A percentile compares a stretch with the other conserved stretches of the same genome.
phyloP scores from a whole-genome alignment of 2,888 invertebrate species.

The Lasioglossum zephyrum region DNA sequence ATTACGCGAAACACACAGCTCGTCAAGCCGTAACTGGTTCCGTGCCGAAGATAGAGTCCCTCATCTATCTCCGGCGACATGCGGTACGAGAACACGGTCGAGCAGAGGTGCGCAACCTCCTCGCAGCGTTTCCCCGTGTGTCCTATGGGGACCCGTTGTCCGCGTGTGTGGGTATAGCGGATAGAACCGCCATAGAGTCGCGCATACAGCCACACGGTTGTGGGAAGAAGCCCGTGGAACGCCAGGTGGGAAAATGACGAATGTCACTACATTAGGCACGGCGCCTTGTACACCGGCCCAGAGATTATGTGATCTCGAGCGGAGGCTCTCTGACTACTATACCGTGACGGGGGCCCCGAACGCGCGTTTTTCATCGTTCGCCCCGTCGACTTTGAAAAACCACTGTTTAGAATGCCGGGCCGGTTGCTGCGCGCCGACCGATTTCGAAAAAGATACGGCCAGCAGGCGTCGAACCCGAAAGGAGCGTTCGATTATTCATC shows the following conservation, averaged over 20 bases:
- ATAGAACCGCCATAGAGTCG: neutral
- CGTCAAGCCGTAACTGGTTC: constrained; percentile 74
- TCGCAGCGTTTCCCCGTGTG: neutral
- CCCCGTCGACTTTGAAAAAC: constrained; percentile 12
- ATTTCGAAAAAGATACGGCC: constrained; percentile 1
- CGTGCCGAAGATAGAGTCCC: constrained; percentile 69
- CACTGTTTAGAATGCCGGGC: neutral
- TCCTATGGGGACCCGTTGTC: neutral
- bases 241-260: constrained; percentile 72
- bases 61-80: constrained; percentile 73
- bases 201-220: constrained; percentile 18
- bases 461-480: neutral
- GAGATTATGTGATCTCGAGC: constrained; percentile 58
- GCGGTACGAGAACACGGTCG: constrained; percentile 63
- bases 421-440: neutral
- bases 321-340: constrained; percentile 31
- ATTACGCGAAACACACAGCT: constrained; percentile 76
- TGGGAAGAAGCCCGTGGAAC: constrained; percentile 51
- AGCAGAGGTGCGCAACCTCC: constrained; percentile 55
- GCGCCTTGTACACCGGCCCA: constrained; percentile 39
- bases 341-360: constrained; percentile 18
- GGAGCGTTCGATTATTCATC: constrained; percentile 6
- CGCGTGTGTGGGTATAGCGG: constrained; percentile 28
- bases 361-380: constrained; percentile 27
- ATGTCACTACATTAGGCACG: constrained; percentile 62